These are phyloP conservation scores for Nematostella vectensis DNA, from an alignment of 92 coral and sea anemone genomes.

Conservation along the genomic window DNA sequence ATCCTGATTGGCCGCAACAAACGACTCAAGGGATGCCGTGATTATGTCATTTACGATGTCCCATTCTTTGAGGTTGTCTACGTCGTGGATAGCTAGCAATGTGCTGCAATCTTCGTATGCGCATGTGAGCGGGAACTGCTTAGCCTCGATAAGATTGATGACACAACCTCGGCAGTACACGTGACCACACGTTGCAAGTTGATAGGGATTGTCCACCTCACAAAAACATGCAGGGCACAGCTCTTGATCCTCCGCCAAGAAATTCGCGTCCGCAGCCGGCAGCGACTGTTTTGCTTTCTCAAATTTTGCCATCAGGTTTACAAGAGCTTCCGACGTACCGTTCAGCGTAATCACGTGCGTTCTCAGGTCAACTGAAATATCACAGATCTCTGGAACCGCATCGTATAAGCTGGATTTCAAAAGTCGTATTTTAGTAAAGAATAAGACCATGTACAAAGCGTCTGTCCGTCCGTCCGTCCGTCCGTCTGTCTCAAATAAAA, in stretches of 20 bases:
- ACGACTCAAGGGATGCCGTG: conserved; percentile 29
- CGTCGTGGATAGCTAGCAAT: conserved; percentile 39
- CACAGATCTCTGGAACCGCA: neutral
- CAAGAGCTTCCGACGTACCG: conserved; percentile 37
- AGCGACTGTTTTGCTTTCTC: conserved; percentile 18
- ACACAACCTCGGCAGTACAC: conserved; percentile 60
- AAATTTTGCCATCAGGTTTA: conserved; percentile 15
- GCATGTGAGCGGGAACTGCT: conserved; percentile 65
- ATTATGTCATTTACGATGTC: conserved; percentile 13
- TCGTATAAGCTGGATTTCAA: too few relatives aligned
- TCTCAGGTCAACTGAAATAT: conserved; percentile 17
- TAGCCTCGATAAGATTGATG: conserved; percentile 40
- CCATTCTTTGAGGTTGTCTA: conserved; percentile 29
- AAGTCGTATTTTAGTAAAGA: too few relatives aligned
- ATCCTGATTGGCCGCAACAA: conserved; percentile 36
- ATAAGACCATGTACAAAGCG: too few relatives aligned
- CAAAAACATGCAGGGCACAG: conserved; percentile 73
- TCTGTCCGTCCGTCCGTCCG: too few relatives aligned
- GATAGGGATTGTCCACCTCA: conserved; percentile 37
- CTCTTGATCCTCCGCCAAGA: too few relatives aligned
- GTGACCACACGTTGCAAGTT: conserved; percentile 84
- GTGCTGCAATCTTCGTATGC: conserved; percentile 49
- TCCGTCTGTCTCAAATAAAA: too few relatives aligned
- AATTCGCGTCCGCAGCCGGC: too few relatives aligned
- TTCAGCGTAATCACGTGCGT: conserved; percentile 28